Evolutionary conservation across 1,140 invertebrate genomes (phyloP).

Genomic region (Caligus rogercresseyi): DNA sequence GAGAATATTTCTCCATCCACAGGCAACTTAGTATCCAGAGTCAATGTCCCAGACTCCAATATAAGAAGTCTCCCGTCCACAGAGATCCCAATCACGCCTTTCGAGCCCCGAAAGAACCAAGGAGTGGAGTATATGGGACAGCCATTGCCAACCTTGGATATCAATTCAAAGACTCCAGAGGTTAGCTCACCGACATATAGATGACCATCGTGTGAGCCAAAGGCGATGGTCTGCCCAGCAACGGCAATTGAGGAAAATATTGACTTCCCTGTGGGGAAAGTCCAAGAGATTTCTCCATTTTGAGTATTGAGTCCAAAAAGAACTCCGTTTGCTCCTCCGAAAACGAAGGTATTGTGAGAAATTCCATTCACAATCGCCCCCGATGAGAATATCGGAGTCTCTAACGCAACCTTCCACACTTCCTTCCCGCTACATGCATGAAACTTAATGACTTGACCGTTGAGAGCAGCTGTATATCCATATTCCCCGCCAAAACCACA

Average conservation of each 20-base stretch:
- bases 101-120: neutral
- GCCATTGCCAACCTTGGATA: neutral
- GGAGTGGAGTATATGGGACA: neutral
- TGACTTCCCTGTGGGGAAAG: neutral
- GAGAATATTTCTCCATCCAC: slow-evolving; percentile 3
- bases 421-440: neutral
- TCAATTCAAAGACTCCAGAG: neutral
- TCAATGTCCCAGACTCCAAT: neutral
- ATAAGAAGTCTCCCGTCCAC: neutral
- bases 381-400: neutral
- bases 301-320: neutral
- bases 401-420: neutral
- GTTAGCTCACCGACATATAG: neutral
- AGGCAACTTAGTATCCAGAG: neutral
- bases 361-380: neutral
- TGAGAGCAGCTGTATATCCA: neutral
- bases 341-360: neutral
- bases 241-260: slow-evolving; percentile 2
- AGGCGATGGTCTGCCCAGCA: neutral
- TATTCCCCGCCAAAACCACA: neutral
- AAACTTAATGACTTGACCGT: neutral
- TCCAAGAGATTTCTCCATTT: neutral
- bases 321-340: neutral
- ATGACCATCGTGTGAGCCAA: neutral
- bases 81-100: neutral